phyloP scores from a whole-genome alignment of 2,797 vertebrate species.

The Syndactyla subalaris region DNA sequence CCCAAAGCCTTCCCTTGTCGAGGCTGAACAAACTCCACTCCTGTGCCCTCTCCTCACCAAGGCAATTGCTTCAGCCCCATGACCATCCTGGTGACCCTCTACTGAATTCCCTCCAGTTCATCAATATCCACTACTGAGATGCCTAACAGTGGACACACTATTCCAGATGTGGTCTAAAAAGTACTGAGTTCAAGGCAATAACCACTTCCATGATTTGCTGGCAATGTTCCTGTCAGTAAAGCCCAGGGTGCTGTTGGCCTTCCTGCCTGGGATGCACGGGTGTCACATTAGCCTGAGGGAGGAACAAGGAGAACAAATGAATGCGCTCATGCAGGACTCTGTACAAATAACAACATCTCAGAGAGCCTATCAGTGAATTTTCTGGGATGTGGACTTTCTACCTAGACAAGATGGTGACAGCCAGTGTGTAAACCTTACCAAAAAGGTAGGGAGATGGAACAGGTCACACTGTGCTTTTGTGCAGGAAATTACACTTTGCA shows the following conservation, averaged over 20 bases:
- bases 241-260: neutral
- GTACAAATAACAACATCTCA: neutral
- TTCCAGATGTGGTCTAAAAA: neutral
- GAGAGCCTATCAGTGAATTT: neutral
- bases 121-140: neutral
- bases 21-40: neutral
- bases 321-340: neutral
- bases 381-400: neutral
- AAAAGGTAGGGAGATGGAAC: neutral
- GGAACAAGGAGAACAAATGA: neutral
- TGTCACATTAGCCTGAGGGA: neutral
- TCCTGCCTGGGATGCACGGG: neutral
- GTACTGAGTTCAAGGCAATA: neutral
- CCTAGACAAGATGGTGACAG: neutral
- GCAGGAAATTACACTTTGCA: conserved; percentile 24
- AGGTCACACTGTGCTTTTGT: neutral
- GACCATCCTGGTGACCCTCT: neutral
- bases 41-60: neutral
- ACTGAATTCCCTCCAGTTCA: neutral
- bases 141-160: neutral
- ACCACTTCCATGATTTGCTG: neutral
- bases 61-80: neutral
- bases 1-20: neutral
- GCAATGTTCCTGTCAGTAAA: neutral
- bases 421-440: neutral